Evolutionary conservation across 2,888 invertebrate genomes (phyloP).

Genomic region (Sminthurides aquaticus): DNA sequence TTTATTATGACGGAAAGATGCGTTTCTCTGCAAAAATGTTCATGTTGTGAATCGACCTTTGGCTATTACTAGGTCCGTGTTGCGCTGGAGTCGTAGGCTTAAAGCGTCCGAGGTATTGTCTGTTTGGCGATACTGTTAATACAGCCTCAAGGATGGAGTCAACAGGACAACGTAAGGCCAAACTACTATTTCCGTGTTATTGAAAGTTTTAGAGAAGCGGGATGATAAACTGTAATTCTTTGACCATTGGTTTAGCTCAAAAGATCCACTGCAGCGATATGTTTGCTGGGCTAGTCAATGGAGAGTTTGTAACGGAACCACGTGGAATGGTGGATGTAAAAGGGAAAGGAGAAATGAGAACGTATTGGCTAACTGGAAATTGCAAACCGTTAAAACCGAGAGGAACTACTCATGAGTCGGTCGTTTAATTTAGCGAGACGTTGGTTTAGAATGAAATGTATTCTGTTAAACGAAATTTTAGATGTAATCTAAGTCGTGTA

Average conservation of each 20-base stretch:
- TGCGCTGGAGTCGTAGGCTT: constrained; percentile 87
- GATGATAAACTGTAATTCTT: too few species aligned
- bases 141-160: constrained; percentile 76
- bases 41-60: neutral
- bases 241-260: constrained; percentile 60
- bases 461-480: too few species aligned
- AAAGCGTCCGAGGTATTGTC: constrained; percentile 75
- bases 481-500: too few species aligned
- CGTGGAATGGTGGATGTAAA: constrained; percentile 84
- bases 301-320: constrained; percentile 72
- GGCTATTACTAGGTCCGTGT: constrained; percentile 64
- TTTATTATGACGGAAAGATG: too few species aligned
- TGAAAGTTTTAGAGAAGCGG: too few species aligned
- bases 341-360: constrained; percentile 70
- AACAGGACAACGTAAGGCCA: constrained; percentile 64
- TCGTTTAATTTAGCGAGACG: too few species aligned
- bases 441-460: too few species aligned
- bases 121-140: constrained; percentile 77
- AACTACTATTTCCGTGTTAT: too few species aligned
- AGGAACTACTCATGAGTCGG: too few species aligned
- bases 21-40: neutral
- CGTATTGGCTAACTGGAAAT: constrained; percentile 64
- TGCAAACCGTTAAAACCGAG: constrained; percentile 44
- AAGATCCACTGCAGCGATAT: constrained; percentile 80
- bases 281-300: constrained; percentile 71